A percentile compares a stretch with the other conserved stretches of the same genome.
Evolutionary conservation across 1,140 invertebrate species (phyloP).

Genomic region (Drosophila elegans): DNA sequence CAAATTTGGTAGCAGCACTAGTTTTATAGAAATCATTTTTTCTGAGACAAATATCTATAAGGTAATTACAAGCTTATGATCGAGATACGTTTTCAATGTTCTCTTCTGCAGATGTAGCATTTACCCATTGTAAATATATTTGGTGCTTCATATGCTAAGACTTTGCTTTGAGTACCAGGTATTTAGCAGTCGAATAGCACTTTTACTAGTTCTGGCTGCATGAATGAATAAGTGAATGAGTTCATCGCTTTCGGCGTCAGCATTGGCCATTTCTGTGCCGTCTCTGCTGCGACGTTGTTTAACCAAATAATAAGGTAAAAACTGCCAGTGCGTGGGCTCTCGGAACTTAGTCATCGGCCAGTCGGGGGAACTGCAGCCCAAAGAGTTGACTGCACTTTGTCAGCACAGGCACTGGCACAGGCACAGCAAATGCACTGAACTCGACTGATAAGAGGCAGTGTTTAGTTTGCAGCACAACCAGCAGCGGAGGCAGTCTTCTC

Average conservation of each 20-base stretch:
- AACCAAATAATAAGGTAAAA: slow-evolving; percentile 56
- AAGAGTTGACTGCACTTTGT: slow-evolving; percentile 79
- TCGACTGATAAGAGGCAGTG: slow-evolving; percentile 61
- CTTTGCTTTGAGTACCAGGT: neutral
- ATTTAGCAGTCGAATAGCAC: slow-evolving; percentile 3
- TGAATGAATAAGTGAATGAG: slow-evolving; percentile 75
- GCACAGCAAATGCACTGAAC: slow-evolving; percentile 23
- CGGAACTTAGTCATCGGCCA: slow-evolving; percentile 60
- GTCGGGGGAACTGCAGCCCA: slow-evolving; percentile 60
- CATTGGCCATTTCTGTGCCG: slow-evolving; percentile 62
- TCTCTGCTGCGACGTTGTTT: slow-evolving; percentile 49
- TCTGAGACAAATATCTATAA: no score
- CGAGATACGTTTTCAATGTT: no score
- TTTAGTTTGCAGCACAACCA: slow-evolving; percentile 62
- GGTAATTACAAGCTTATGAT: no score
- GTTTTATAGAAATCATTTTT: no score
- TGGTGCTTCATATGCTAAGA: no score
- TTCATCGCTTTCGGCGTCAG: slow-evolving; percentile 63
- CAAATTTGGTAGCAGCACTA: no score
- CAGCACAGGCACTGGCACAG: slow-evolving; percentile 15
- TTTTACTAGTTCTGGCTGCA: slow-evolving; percentile 21
- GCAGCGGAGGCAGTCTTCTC: slow-evolving; percentile 17
- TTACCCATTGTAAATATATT: no score
- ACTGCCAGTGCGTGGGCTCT: slow-evolving; percentile 60
- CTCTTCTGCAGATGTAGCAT: no score